Conservation (phyloP, 2,797 vertebrate species). For the Halcyon chelicuti region DNA sequence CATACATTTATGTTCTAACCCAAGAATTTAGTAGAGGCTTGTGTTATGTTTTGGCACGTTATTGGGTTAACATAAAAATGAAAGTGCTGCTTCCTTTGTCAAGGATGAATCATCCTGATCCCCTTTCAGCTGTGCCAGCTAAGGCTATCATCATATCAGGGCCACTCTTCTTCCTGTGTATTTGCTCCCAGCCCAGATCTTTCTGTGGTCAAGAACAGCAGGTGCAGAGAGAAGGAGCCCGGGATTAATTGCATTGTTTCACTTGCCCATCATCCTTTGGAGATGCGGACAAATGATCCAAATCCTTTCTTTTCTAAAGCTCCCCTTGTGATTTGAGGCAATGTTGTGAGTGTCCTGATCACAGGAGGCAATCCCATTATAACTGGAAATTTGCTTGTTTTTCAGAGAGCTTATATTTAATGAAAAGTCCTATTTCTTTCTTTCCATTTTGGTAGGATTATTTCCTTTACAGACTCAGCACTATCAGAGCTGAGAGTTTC, state of each 20-base stretch:
- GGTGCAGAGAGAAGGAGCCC: not conserved
- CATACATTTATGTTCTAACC: not conserved
- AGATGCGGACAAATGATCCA: not conserved
- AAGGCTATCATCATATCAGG: not conserved
- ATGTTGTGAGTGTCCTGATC: not conserved
- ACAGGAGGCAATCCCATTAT: not conserved
- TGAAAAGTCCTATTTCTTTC: not conserved
- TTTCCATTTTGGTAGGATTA: not conserved
- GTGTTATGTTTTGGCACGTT: not conserved
- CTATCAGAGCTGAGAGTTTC: not conserved
- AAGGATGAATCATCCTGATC: not conserved
- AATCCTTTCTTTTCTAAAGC: not conserved
- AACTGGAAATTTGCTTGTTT: not conserved
- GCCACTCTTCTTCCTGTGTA: not conserved
- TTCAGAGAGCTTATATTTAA: not conserved
- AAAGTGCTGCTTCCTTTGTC: not conserved
- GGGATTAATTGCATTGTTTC: not conserved
- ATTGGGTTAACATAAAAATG: not conserved
- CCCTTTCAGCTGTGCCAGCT: not conserved
- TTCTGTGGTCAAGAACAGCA: not conserved
- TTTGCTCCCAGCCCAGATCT: not conserved
- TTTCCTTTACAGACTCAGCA: not conserved
- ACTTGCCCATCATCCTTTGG: not conserved
- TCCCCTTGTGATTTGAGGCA: not conserved
- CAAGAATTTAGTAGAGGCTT: not conserved